Percentiles rank a stretch among this genome's conserved stretches.
These are phyloP conservation scores for Leistus spinibarbis DNA, from an alignment of 2,888 invertebrate species.

Conservation along the genomic window DNA sequence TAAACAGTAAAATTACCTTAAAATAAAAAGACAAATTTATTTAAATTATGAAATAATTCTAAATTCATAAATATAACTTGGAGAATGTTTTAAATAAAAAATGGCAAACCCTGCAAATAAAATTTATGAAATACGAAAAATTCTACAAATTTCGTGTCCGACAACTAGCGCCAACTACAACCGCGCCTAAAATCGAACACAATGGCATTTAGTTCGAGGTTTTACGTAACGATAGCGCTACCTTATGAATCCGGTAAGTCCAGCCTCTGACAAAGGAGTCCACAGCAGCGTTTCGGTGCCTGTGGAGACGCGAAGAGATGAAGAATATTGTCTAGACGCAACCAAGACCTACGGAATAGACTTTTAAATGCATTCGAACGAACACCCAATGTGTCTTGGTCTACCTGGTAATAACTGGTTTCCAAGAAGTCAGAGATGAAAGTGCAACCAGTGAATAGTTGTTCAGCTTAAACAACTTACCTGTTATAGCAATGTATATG, in stretches of 20 bases:
- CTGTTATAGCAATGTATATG: neutral
- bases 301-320: neutral
- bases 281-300: neutral
- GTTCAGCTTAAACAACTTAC: neutral
- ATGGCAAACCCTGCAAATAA: neutral
- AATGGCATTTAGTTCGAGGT: neutral
- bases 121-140: neutral
- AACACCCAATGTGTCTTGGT: constrained; percentile 7
- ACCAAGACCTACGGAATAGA: neutral
- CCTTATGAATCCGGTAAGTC: neutral
- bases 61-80: too few relatives aligned
- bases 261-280: constrained; percentile 5
- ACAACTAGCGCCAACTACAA: constrained; percentile 8
- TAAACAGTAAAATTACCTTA: too few relatives aligned
- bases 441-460: constrained; percentile 9
- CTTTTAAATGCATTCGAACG: constrained; percentile 1
- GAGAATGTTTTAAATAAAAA: neutral
- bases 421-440: constrained; percentile 1
- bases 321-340: neutral
- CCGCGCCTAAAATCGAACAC: constrained; percentile 10
- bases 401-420: constrained; percentile 4
- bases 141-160: neutral
- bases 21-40: too few relatives aligned
- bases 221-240: constrained; percentile 2
- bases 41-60: too few relatives aligned